A percentile compares a stretch with the other conserved stretches of the same genome.
These are phyloP conservation scores for Hirtodrosophila alboralis DNA, from an alignment of 2,888 invertebrate genomes.

Conservation along the genomic window DNA sequence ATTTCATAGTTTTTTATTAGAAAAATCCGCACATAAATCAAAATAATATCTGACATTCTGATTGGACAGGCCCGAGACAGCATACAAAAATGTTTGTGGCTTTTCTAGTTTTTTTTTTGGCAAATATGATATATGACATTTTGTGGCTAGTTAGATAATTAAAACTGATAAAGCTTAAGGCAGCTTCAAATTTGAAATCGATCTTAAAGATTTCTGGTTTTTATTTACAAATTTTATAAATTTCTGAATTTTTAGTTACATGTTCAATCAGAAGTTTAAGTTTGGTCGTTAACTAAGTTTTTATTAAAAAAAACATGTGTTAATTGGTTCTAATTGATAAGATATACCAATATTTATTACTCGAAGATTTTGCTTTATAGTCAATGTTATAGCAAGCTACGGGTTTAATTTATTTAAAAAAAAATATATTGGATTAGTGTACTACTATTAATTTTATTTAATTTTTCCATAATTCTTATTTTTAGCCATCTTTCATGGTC, in stretches of 20 bases:
- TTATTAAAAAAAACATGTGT: slow-evolving; percentile 8
- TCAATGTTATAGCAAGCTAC: slow-evolving; percentile 25
- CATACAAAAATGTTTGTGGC: neutral
- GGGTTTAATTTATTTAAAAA: no score
- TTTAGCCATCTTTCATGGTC: no score
- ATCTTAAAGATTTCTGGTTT: neutral
- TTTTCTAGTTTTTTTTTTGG: neutral
- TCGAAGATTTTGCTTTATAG: slow-evolving; percentile 5
- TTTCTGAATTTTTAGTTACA: no score
- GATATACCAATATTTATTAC: slow-evolving; percentile 16
- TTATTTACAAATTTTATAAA: no score
- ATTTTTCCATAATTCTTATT: no score
- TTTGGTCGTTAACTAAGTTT: neutral
- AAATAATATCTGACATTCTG: slow-evolving; percentile 1
- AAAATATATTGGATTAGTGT: no score
- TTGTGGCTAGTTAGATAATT: no score
- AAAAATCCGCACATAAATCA: no score
- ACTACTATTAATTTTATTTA: no score
- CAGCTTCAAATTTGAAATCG: neutral
- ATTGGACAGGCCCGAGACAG: neutral
- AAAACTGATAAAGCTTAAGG: no score
- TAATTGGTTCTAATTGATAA: slow-evolving; percentile 17
- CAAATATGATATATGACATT: neutral
- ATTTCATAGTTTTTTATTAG: neutral
- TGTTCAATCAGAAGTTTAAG: neutral